Evolutionary conservation across 1,140 invertebrate genomes (phyloP).

Genomic region (Harpegnathos saltator): DNA sequence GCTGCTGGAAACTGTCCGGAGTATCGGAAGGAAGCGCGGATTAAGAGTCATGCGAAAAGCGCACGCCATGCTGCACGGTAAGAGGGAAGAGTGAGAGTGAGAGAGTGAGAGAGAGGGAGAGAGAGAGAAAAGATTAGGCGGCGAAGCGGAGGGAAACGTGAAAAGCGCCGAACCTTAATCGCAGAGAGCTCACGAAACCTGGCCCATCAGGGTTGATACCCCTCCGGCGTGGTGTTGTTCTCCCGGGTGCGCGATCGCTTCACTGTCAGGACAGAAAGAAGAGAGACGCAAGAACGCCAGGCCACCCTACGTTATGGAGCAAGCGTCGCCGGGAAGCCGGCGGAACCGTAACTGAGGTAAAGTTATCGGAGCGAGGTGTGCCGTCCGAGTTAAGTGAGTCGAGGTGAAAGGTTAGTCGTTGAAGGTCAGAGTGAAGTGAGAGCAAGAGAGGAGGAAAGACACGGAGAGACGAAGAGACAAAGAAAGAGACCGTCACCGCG

Average conservation of each 20-base stretch:
- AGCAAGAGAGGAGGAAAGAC: conserved; percentile 15
- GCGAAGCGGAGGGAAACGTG: conserved; percentile 64
- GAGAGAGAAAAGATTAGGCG: conserved; percentile 42
- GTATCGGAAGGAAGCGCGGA: not conserved
- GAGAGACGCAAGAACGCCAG: conserved; percentile 74
- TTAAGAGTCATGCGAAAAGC: conserved; percentile 34
- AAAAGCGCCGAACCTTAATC: conserved; percentile 81
- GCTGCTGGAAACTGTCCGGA: not conserved
- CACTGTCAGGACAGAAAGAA: conserved; percentile 84
- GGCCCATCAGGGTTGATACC: conserved; percentile 84
- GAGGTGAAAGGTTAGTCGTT: not conserved
- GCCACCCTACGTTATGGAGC: conserved; percentile 71
- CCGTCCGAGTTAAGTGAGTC: conserved; percentile 8
- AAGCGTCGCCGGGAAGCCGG: conserved; percentile 66
- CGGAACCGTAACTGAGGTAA: conserved; percentile 33
- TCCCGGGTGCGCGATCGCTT: conserved; percentile 88
- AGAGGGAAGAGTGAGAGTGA: not conserved
- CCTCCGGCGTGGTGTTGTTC: conserved; percentile 85
- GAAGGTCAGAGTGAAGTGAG: conserved; percentile 11
- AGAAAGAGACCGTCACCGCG: not conserved
- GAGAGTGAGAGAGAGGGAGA: not conserved
- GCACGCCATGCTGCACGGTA: conserved; percentile 16
- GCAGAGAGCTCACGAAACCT: conserved; percentile 77
- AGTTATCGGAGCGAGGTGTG: conserved; percentile 28
- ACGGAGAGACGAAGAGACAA: conserved; percentile 29